These are phyloP conservation scores for Corapipo altera DNA, from an alignment of 2,113 vertebrate species.

Conservation along the genomic window DNA sequence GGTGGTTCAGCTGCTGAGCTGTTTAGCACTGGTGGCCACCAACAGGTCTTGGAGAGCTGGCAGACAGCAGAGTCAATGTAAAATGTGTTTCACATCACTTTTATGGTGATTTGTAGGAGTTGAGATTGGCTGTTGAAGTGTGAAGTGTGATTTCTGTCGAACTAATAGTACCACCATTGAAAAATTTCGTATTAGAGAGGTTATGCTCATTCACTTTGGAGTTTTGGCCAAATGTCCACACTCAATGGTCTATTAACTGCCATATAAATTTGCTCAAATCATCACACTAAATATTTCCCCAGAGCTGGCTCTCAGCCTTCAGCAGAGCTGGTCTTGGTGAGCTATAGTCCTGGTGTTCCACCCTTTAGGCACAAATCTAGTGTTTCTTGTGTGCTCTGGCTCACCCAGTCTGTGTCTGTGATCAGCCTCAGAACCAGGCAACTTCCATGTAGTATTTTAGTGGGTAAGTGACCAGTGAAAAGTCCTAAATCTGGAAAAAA, in stretches of 20 bases:
- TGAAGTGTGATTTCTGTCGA: not conserved
- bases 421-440: not conserved
- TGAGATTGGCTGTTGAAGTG: not conserved
- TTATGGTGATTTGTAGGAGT: not conserved
- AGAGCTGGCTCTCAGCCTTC: not conserved
- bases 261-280: not conserved
- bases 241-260: not conserved
- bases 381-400: rapidly evolving
- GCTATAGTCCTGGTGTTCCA: not conserved
- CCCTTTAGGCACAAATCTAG: not conserved
- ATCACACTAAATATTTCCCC: not conserved
- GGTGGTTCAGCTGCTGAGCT: not conserved
- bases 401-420: rapidly evolving
- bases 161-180: not conserved
- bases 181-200: rapidly evolving
- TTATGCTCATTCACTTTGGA: not conserved
- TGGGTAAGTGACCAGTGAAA: not conserved
- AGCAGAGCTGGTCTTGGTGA: not conserved
- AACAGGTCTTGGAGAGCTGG: not conserved
- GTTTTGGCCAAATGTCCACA: not conserved
- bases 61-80: not conserved
- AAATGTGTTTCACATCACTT: not conserved
- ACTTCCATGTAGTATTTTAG: not conserved
- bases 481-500: not conserved
- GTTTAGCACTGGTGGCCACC: not conserved